Evolutionary conservation across 2,113 vertebrate genomes (phyloP).

Genomic region (Henicopernis longicauda): DNA sequence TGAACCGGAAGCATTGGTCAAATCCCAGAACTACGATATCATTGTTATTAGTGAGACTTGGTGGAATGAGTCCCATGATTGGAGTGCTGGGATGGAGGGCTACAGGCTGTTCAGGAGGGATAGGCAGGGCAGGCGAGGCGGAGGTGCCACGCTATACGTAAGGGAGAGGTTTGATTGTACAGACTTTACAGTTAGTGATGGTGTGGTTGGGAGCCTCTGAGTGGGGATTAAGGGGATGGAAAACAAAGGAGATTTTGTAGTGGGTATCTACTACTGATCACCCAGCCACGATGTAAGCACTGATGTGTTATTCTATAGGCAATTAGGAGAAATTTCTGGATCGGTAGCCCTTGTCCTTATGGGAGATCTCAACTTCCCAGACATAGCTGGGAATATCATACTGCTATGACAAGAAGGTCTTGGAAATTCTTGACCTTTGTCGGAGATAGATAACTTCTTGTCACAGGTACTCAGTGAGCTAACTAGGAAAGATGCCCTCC

Average conservation of each 20-base stretch:
- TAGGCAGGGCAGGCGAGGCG: background rate
- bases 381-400: background rate
- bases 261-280: background rate
- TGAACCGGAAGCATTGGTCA: background rate
- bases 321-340: background rate
- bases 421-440: background rate
- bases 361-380: background rate
- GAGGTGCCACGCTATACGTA: background rate
- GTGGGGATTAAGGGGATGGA: background rate
- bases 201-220: background rate
- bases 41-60: background rate
- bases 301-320: too few relatives aligned
- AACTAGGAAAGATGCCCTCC: too few relatives aligned
- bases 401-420: background rate
- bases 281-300: background rate
- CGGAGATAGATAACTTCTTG: background rate
- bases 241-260: background rate
- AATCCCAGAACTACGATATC: background rate
- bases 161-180: background rate
- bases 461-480: too few relatives aligned
- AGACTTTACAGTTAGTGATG: background rate
- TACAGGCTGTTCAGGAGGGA: background rate
- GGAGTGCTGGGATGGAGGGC: background rate
- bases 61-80: background rate
- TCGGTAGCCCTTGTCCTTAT: background rate